Conservation (phyloP, 2,797 vertebrate genomes). For the Meriones psammophilus region DNA sequence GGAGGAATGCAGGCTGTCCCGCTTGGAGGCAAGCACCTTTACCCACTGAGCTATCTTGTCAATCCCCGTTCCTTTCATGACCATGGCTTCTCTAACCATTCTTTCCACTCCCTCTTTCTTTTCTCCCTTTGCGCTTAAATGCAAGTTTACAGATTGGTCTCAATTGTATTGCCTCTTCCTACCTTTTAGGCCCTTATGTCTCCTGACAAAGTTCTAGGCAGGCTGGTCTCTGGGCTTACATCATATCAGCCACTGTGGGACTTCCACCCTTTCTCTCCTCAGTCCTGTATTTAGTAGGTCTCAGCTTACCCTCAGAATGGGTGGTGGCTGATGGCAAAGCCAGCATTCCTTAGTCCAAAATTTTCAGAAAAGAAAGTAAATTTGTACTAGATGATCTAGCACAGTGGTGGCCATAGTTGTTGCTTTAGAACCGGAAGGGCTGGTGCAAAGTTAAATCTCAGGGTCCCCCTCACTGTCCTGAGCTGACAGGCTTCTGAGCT, state of each 20-base stretch:
- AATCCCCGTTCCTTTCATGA: rapidly evolving
- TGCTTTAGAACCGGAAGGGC: neutral
- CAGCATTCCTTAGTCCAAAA: neutral
- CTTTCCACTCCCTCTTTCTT: neutral
- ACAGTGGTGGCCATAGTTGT: neutral
- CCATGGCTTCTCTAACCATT: neutral
- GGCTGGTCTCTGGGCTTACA: neutral
- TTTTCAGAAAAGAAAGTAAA: neutral
- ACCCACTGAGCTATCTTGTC: neutral
- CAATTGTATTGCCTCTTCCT: neutral
- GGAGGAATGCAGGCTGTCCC: neutral
- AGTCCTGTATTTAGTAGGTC: neutral
- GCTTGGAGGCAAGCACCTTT: neutral
- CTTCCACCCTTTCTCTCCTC: neutral
- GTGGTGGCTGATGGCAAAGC: neutral
- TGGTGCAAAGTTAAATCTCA: neutral
- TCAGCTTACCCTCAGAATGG: neutral
- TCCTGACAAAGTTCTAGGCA: neutral
- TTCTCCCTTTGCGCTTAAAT: too few relatives aligned
- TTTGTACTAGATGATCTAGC: neutral
- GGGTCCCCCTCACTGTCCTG: neutral
- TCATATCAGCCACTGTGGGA: neutral
- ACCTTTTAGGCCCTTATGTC: neutral
- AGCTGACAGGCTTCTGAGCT: neutral
- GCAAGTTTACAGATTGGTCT: too few relatives aligned